Evolutionary conservation across 2,888 invertebrate species (phyloP).

Genomic region (Celastrina argiolus): DNA sequence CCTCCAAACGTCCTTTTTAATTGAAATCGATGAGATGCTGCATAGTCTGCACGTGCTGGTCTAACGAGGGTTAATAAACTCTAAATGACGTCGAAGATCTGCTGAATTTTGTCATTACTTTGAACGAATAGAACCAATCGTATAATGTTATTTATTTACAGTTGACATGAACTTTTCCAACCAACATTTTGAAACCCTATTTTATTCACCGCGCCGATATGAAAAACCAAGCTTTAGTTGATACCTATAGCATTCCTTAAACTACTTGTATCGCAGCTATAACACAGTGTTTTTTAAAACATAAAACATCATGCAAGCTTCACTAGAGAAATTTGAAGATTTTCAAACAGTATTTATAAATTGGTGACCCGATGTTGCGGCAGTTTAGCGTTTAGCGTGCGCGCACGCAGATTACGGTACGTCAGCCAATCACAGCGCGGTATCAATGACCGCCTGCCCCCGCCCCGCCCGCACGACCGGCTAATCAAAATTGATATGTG

Average conservation of each 20-base stretch:
- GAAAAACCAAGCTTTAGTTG: not conserved
- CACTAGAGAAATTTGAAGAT: not conserved
- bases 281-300: not conserved
- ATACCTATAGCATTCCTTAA: not conserved
- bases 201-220: not conserved
- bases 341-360: slow-evolving; percentile 5
- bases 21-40: slow-evolving; percentile 15
- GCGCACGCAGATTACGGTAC: slow-evolving; percentile 49
- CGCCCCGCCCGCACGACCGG: slow-evolving; percentile 45
- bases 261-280: not conserved
- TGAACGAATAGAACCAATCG: not conserved
- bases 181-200: not conserved
- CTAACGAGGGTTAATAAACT: slow-evolving; percentile 14
- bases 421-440: slow-evolving; percentile 43
- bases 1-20: slow-evolving; percentile 10
- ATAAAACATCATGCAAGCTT: not conserved
- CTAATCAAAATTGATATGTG: slow-evolving; percentile 50
- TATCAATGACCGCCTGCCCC: slow-evolving; percentile 28
- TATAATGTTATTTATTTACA: not conserved
- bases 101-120: not conserved
- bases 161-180: not conserved
- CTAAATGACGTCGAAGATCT: slow-evolving; percentile 2
- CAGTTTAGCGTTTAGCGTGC: slow-evolving; percentile 37
- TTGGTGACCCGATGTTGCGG: slow-evolving; percentile 12
- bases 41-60: slow-evolving; percentile 14